Conservation (phyloP, 64 coral and sea anemone species). For the Actinia tenebrosa region DNA sequence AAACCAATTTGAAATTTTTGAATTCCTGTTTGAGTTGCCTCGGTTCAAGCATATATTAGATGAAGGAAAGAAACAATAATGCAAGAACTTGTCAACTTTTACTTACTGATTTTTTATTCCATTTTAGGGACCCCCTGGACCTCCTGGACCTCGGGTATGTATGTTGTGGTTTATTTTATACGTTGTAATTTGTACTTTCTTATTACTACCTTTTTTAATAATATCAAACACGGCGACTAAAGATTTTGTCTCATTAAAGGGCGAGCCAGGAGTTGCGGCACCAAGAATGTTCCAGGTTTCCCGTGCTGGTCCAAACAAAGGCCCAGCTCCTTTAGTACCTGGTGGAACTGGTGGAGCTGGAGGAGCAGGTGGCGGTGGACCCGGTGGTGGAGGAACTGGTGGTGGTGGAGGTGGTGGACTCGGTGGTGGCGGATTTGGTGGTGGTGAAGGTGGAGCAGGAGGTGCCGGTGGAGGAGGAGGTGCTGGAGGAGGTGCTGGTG, state of each 20-base stretch:
- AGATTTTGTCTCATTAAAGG: neutral
- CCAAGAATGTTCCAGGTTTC: neutral
- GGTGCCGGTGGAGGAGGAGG: neutral
- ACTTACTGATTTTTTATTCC: neutral
- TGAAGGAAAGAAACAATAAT: no score
- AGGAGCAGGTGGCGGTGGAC: neutral
- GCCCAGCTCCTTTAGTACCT: neutral
- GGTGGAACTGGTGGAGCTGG: neutral
- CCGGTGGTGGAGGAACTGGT: neutral
- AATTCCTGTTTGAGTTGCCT: no score
- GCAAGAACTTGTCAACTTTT: no score
- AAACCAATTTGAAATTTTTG: no score
- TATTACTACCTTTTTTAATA: no score
- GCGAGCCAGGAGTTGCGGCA: conserved; percentile 22
- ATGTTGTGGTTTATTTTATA: no score
- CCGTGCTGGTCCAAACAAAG: conserved; percentile 11
- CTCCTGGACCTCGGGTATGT: conserved; percentile 43
- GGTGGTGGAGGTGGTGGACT: neutral
- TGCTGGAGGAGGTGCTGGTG: neutral
- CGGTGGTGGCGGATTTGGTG: neutral
- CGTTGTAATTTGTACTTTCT: no score
- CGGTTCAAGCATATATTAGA: no score
- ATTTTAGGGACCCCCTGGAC: conserved; percentile 54
- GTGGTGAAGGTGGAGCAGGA: neutral
- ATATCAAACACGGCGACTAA: no score